Conservation (phyloP, 1,140 invertebrate genomes). For the Hydropsyche tenuis region DNA sequence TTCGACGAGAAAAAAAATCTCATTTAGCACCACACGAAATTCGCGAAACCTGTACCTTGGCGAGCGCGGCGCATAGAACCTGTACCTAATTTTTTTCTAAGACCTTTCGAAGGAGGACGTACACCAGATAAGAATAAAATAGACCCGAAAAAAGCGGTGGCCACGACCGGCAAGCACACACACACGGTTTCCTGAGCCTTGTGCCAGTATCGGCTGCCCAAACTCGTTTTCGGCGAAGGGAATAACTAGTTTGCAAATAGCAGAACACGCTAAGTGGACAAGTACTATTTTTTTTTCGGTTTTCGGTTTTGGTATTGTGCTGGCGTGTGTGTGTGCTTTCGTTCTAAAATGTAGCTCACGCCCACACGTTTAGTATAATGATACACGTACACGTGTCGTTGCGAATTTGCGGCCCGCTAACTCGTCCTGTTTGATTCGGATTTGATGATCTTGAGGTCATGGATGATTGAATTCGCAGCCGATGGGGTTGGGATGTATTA, state of each 20-base stretch:
- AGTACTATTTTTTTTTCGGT: neutral
- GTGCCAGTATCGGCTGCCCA: neutral
- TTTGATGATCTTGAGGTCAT: too few species aligned
- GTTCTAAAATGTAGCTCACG: too few species aligned
- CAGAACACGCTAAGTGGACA: conserved; percentile 23
- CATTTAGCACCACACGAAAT: too few species aligned
- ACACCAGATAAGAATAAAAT: neutral
- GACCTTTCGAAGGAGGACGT: conserved; percentile 15
- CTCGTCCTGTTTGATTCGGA: too few species aligned
- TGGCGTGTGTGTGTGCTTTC: neutral
- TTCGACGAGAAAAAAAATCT: too few species aligned
- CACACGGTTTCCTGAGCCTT: neutral
- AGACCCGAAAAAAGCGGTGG: neutral
- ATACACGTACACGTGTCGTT: too few species aligned
- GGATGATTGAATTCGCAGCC: too few species aligned
- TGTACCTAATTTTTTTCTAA: neutral
- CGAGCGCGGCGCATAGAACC: too few species aligned
- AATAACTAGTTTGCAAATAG: conserved; percentile 31
- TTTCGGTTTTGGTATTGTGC: neutral
- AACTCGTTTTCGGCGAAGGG: conserved; percentile 32
- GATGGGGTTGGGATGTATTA: too few species aligned
- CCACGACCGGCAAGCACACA: neutral
- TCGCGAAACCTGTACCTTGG: too few species aligned
- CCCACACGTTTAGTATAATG: too few species aligned
- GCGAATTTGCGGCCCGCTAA: too few species aligned